Percentiles rank a stretch among this genome's conserved stretches.
Conservation (phyloP, 2,113 vertebrate species). For the Pachycephala philippinensis region DNA sequence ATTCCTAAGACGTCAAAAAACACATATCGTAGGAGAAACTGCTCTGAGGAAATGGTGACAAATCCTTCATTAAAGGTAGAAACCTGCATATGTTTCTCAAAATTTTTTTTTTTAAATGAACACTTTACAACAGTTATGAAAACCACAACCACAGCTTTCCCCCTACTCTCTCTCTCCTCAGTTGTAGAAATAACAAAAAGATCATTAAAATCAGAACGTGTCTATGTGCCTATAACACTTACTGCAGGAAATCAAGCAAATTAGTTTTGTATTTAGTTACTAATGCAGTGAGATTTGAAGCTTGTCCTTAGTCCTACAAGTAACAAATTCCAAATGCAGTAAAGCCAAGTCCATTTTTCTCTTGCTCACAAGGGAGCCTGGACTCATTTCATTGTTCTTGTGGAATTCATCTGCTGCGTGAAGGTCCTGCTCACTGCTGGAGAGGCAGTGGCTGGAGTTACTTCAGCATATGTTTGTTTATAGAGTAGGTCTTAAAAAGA, state of each 20-base stretch:
- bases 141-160: not conserved
- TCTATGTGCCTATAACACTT: not conserved
- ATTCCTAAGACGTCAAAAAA: not conserved
- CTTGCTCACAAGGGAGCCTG: not conserved
- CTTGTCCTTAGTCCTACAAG: not conserved
- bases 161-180: not conserved
- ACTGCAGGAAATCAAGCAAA: not conserved
- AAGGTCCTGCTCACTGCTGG: conserved; percentile 19
- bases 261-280: not conserved
- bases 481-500: conserved; percentile 1
- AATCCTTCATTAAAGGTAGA: not conserved
- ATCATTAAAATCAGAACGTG: not conserved
- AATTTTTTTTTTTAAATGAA: not conserved
- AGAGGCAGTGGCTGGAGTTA: not conserved
- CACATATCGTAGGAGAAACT: not conserved
- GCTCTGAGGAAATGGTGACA: not conserved
- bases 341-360: not conserved
- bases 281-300: not conserved
- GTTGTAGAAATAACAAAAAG: not conserved
- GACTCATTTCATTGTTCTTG: not conserved
- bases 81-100: not conserved
- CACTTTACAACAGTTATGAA: not conserved
- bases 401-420: not conserved
- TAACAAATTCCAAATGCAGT: not conserved
- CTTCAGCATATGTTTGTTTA: not conserved